Percentiles rank a stretch among this genome's conserved stretches.
phyloP scores from a whole-genome alignment of 2,888 invertebrate species.

The Eristalinus aeneus region DNA sequence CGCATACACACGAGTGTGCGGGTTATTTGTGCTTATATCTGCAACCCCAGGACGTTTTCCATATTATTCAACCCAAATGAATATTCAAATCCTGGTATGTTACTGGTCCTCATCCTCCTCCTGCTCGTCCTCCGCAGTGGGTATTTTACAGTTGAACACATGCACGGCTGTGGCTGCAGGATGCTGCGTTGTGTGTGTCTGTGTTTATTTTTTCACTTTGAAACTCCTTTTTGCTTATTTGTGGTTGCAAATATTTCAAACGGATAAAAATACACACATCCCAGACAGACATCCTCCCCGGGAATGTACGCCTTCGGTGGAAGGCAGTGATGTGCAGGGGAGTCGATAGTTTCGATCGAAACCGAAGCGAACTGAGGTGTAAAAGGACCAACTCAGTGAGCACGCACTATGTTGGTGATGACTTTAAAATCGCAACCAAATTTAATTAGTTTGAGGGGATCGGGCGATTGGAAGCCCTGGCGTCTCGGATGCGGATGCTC shows the following conservation, averaged over 20 bases:
- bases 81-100: slow-evolving; percentile 60
- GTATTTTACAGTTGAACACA: slow-evolving; percentile 35
- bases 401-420: neutral
- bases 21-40: slow-evolving; percentile 12
- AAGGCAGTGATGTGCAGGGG: neutral
- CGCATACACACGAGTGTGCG: neutral
- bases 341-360: slow-evolving; percentile 24
- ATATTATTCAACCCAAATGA: slow-evolving; percentile 59
- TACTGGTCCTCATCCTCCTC: neutral
- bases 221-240: slow-evolving; percentile 20
- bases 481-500: neutral
- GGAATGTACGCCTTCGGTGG: neutral
- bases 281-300: neutral
- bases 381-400: neutral
- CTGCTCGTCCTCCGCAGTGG: neutral
- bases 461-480: neutral
- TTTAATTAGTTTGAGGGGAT: slow-evolving; percentile 20
- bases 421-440: slow-evolving; percentile 32
- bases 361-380: neutral
- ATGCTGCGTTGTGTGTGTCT: neutral
- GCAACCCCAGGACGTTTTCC: slow-evolving; percentile 36
- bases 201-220: neutral
- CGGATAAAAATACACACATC: slow-evolving; percentile 9
- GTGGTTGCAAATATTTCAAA: slow-evolving; percentile 37
- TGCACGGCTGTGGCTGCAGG: neutral